Base-by-base conservation (phyloP, 2,113 vertebrate species). In the Trichomycterus rosablanca region DNA sequence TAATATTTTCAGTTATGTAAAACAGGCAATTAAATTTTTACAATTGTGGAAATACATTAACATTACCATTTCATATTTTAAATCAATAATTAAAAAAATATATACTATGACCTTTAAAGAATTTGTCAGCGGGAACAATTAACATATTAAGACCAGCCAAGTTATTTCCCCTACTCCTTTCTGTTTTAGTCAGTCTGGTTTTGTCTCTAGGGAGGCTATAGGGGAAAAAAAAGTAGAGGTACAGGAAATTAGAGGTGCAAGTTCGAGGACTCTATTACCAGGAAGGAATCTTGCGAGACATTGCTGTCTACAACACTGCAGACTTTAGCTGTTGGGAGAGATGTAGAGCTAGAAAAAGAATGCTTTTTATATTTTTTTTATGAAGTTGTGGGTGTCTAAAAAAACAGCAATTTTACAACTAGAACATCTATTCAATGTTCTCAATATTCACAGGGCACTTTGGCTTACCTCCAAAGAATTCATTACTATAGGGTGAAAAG, bases 251-350 rank as follows among this genome's bases (percentile, higher is more conserved):
- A 86, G 78, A 50, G 45, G 71, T 74, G 75, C 75, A 75, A 76
- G 76, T 79, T 82, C 78, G 74, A 84, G 80, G 81, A 83, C 80
- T 85, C 83, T 83, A 87, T 87, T 87, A 87, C 76, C 76, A 83
- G 80, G 79, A n/a, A 14, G 15, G 15, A 78, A 80, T 81, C 75
- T 83, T 43, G 19, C 52, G 40, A 53, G 52, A 32, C 14, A 30
- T 14, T 16, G 35, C 16, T 44, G 34, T 53, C 50, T 59, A 30
- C 53, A 45, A 64, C 49, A 65, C 42, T 23, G 8, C 18, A 43
- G 52, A 51, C 43, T 54, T 18, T 15, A 37, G 20, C 15, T 52
- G 54, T 16, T 22, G 48, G 42, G 26, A 5, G 14, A 46, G 26
- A n/a, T 9, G 26, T 28, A 19, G 5, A 4, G 49, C 5, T 16